Percentiles rank a stretch among this genome's conserved stretches.
Evolutionary conservation across 2,113 vertebrate genomes (phyloP).

Genomic region (Cephalopholis sonnerati): DNA sequence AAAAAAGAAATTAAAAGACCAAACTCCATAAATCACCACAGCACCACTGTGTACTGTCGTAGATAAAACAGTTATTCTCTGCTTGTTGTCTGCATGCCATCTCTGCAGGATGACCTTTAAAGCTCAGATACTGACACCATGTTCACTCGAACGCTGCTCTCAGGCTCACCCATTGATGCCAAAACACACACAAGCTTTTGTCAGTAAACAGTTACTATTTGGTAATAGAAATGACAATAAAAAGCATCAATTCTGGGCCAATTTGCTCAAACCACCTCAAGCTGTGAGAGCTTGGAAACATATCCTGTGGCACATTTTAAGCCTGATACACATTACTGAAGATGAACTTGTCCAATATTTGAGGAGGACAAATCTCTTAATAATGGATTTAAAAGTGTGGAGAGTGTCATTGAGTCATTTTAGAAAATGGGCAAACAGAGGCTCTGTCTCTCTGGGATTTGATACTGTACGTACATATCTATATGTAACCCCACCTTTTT

Average conservation of each 20-base stretch:
- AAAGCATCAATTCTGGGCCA: constrained; percentile 11
- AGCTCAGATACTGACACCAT: constrained; percentile 25
- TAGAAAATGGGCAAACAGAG: neutral
- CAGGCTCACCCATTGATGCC: constrained; percentile 1
- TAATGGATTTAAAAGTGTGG: constrained; percentile 2
- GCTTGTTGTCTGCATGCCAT: neutral
- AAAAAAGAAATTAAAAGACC: too few relatives aligned
- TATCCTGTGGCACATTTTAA: neutral
- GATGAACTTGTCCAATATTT: neutral
- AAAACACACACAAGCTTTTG: constrained; percentile 33
- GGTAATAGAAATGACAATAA: neutral
- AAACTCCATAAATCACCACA: too few relatives aligned
- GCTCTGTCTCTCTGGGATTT: too few relatives aligned
- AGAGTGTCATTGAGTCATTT: neutral
- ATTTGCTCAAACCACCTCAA: neutral
- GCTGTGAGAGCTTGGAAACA: neutral
- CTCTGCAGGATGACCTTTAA: constrained; percentile 51
- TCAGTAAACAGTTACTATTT: constrained; percentile 7
- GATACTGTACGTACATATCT: too few relatives aligned
- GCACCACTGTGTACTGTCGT: too few relatives aligned
- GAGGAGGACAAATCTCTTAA: neutral
- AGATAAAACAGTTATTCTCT: neutral
- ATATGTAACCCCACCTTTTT: too few relatives aligned
- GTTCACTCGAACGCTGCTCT: constrained; percentile 16
- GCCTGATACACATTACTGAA: neutral